Evolutionary conservation across 2,888 invertebrate genomes (phyloP).

Genomic region (Tetheella fluctuosa): DNA sequence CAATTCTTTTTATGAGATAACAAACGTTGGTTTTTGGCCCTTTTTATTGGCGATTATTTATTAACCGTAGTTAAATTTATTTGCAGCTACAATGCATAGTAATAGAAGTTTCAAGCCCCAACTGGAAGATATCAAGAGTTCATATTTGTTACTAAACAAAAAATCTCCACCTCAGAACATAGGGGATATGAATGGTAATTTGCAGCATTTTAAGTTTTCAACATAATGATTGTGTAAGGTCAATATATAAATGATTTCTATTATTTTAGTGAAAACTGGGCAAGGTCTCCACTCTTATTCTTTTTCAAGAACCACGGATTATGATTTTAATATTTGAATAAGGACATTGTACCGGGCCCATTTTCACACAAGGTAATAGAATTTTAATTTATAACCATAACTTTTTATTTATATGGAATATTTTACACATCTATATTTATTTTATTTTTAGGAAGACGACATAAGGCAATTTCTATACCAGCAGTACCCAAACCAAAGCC

Average conservation of each 20-base stretch:
- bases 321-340: conserved; percentile 21
- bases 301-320: conserved; percentile 50
- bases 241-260: conserved; percentile 30
- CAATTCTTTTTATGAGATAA: too few species aligned
- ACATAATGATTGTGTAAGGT: conserved; percentile 13
- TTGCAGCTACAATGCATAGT: conserved; percentile 51
- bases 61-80: conserved; percentile 11
- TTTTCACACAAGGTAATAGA: conserved; percentile 54
- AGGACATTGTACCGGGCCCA: conserved; percentile 40
- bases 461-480: conserved; percentile 1
- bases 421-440: conserved; percentile 15
- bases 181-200: conserved; percentile 37
- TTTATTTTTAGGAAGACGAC: conserved; percentile 30
- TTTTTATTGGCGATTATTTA: too few species aligned
- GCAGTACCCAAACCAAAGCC: conserved; percentile 35
- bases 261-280: conserved; percentile 56
- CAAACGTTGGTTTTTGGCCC: too few species aligned
- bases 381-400: conserved; percentile 5
- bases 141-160: conserved; percentile 60
- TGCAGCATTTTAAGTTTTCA: conserved; percentile 17
- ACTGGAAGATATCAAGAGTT: conserved; percentile 74
- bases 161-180: conserved; percentile 30
- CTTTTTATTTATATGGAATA: neutral
- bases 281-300: conserved; percentile 45
- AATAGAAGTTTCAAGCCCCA: conserved; percentile 63